Conservation (phyloP, 2,888 invertebrate genomes). For the Petrolisthes manimaculis region DNA sequence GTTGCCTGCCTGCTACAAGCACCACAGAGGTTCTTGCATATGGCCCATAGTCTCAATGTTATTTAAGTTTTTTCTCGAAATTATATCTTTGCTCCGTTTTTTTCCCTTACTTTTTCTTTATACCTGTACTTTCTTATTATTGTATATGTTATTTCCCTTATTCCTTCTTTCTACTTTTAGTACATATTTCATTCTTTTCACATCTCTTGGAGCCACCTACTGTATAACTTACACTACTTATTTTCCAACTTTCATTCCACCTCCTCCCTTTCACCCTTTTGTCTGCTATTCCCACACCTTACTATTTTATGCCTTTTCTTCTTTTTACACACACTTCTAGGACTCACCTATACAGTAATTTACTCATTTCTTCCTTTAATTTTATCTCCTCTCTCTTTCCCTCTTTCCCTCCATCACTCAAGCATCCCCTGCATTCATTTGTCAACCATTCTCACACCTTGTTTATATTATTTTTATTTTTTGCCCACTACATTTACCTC, state of each 20-base stretch:
- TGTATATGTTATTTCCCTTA: neutral
- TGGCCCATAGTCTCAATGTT: no score
- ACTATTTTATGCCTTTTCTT: neutral
- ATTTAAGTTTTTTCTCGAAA: no score
- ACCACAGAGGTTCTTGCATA: no score
- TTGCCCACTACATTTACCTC: no score
- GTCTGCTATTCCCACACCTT: neutral
- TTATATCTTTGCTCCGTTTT: neutral
- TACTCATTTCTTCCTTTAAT: neutral
- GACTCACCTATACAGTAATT: no score
- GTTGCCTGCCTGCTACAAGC: no score
- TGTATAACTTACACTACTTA: neutral
- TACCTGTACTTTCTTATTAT: neutral
- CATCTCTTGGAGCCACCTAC: neutral
- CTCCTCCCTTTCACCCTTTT: neutral
- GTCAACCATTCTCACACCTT: neutral
- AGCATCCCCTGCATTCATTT: neutral
- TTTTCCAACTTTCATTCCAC: neutral
- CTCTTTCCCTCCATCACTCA: neutral
- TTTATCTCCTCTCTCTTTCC: neutral
- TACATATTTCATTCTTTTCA: neutral
- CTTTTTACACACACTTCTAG: neutral
- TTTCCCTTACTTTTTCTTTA: neutral
- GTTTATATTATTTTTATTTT: no score
- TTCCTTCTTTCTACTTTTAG: neutral